Base-by-base conservation (phyloP, 2,797 vertebrate genomes). In the Sebastes cheni region DNA sequence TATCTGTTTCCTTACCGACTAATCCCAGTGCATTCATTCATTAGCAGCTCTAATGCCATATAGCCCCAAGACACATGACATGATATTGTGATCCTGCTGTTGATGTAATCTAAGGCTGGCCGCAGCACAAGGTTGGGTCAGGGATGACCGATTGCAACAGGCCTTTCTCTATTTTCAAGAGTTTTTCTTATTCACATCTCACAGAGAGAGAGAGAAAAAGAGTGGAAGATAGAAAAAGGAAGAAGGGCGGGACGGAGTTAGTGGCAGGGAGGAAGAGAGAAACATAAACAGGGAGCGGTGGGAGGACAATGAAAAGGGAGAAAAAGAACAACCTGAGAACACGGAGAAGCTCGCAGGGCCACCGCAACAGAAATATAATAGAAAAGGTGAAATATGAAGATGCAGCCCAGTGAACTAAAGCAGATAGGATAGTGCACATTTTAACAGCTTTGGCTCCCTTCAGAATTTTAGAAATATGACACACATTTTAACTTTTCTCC, bases 21-120 rank as follows among this genome's bases (percentile, higher is more conserved):
- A 79, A 77, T 79, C 81, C 80, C 83, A 50, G 14, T 93, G 93
- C 96, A 93, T 96, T 97, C 93, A 94, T 97, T 97, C 96, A 93
- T 95, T 95, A 94, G 91, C 94, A 93, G 95, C 86, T 88, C 79
- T 97, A 96, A 89, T 88, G 80, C 72, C 46, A 50, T 5, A 8
- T 20, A 64, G 74, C 90, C 87, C 70, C 73, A 30, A 34, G 59
- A 89, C 75, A 71, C 69, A 59, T 58, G 67, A 62, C 77, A 56
- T 70, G 75, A 83, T 80, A 74, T 75, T 87, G 60, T 59, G 78
- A 81, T 81, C 83, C 81, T 22, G 25, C 67, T 27, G 87, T 29
- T 71, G 81, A 71, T 84, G 52, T 86, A 76, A 79, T 87, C 77
- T 71, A 30, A 73, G 70, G 39, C 70, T 50, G 70, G 60, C 70